Percentiles rank a stretch among this genome's conserved stretches.
These are phyloP conservation scores for Phania funesta DNA, from an alignment of 2,888 invertebrate genomes.

Conservation along the genomic window DNA sequence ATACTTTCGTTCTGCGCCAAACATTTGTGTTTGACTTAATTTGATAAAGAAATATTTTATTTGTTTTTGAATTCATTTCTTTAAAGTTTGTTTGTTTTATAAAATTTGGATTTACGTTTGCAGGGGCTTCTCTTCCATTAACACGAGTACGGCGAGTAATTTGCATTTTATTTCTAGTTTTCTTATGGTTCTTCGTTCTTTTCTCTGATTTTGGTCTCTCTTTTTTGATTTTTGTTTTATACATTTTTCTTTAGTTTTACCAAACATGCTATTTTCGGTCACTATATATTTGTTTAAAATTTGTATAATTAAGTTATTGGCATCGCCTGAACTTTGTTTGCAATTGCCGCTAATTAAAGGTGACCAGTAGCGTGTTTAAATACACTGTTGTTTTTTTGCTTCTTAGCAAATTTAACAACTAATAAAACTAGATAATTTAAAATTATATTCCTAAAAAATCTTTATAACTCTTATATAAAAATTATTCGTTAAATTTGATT, in stretches of 20 bases:
- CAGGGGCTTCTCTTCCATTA: background rate
- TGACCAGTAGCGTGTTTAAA: background rate
- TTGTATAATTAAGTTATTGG: too few species aligned
- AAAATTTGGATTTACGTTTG: background rate
- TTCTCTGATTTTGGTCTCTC: background rate
- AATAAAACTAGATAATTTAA: slow-evolving; percentile 21
- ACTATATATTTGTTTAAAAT: background rate
- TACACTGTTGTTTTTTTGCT: background rate
- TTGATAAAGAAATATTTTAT: slow-evolving; percentile 30
- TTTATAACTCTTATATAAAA: too few species aligned
- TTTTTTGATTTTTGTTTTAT: background rate
- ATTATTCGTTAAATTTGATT: too few species aligned
- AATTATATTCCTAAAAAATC: slow-evolving; percentile 25
- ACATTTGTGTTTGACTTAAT: background rate
- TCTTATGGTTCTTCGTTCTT: background rate
- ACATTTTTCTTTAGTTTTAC: background rate
- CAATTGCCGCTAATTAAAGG: background rate
- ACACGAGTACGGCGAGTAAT: background rate
- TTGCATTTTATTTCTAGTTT: slow-evolving; percentile 9
- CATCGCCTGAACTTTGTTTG: slow-evolving; percentile 1
- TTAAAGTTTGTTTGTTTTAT: background rate
- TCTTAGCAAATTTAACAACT: background rate
- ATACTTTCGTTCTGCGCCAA: background rate
- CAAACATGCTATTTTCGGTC: too few species aligned
- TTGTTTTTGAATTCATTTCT: background rate